phyloP scores from a whole-genome alignment of 2,888 invertebrate genomes.

The Protophormia terraenovae region DNA sequence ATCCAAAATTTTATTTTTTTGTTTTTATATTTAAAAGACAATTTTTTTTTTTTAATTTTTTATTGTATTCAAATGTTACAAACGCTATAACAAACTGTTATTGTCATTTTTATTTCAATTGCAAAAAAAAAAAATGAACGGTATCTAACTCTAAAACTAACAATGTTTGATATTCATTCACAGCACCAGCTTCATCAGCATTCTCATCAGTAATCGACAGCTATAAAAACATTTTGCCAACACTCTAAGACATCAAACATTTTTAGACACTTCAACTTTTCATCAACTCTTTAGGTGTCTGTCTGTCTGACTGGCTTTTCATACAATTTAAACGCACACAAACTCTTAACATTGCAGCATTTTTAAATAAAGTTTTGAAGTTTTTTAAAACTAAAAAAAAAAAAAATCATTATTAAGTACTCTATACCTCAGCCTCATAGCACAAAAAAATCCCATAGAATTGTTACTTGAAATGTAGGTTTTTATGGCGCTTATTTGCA shows the following conservation, averaged over 20 bases:
- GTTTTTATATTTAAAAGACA: too few relatives aligned
- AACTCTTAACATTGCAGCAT: not conserved
- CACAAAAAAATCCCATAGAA: not conserved
- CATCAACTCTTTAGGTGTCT: slow-evolving; percentile 49
- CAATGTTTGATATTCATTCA: slow-evolving; percentile 4
- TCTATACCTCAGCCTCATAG: not conserved
- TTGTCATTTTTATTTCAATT: not conserved
- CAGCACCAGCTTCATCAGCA: slow-evolving; percentile 4
- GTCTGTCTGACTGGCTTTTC: not conserved
- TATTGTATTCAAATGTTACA: not conserved
- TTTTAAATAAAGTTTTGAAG: not conserved
- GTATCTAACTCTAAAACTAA: not conserved
- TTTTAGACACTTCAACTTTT: slow-evolving; percentile 45
- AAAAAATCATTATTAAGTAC: slow-evolving; percentile 23
- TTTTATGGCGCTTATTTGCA: slow-evolving; percentile 62
- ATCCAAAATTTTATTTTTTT: too few relatives aligned
- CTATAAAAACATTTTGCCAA: not conserved
- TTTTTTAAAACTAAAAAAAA: not conserved
- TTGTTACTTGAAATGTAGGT: slow-evolving; percentile 32
- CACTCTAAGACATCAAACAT: slow-evolving; percentile 37
- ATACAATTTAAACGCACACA: not conserved
- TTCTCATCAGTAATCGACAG: slow-evolving; percentile 7
- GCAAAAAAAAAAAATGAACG: not conserved
- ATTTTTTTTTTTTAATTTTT: too few relatives aligned
- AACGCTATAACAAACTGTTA: not conserved